Evolutionary conservation across 2,888 invertebrate species (phyloP).

Genomic region (Acrobasis repandana): DNA sequence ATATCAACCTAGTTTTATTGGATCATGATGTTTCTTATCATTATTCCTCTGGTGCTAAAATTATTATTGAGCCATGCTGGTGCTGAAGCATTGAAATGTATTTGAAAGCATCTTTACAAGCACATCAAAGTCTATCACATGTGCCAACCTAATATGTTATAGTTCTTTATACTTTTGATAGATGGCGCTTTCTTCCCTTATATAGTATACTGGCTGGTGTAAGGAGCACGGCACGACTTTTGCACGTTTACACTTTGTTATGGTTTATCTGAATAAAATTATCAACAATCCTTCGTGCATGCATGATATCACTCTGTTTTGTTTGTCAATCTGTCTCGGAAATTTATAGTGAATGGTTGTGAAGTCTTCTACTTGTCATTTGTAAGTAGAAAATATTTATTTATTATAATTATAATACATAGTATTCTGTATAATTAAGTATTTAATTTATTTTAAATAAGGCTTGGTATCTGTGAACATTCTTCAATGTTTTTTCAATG

Average conservation of each 20-base stretch:
- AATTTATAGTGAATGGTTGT: slow-evolving; percentile 5
- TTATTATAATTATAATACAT: too few relatives aligned
- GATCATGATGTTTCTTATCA: neutral
- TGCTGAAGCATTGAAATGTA: neutral
- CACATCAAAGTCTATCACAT: neutral
- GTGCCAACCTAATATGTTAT: neutral
- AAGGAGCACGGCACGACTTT: neutral
- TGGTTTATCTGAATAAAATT: slow-evolving; percentile 12
- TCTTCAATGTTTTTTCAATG: too few relatives aligned
- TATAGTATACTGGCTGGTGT: neutral
- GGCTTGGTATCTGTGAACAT: neutral
- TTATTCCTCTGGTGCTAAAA: neutral
- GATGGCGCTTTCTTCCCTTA: slow-evolving; percentile 2
- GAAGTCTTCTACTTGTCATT: neutral
- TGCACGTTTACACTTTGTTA: neutral
- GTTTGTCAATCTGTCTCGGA: neutral
- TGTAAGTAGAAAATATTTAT: slow-evolving; percentile 9
- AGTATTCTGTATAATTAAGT: too few relatives aligned
- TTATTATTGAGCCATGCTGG: neutral
- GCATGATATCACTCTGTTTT: slow-evolving; percentile 1
- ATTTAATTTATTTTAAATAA: neutral
- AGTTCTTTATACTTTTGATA: neutral
- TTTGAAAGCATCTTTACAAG: slow-evolving; percentile 4
- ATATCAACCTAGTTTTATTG: neutral
- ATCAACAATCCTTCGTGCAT: slow-evolving; percentile 7